Evolutionary conservation across 2,888 invertebrate species (phyloP).

Genomic region (Malthinus flaveolus): DNA sequence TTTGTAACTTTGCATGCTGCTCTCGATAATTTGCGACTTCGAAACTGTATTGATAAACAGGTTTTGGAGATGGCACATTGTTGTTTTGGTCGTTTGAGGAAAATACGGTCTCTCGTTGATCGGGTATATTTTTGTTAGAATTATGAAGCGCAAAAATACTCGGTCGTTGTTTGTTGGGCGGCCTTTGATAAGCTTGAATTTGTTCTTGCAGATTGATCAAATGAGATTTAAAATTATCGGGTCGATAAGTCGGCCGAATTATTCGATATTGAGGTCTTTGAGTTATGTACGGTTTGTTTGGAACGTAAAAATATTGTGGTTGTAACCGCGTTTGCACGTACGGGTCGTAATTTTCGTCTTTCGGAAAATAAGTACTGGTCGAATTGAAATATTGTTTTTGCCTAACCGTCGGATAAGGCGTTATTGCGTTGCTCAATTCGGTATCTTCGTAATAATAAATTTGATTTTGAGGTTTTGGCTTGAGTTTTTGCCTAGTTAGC

Average conservation of each 20-base stretch:
- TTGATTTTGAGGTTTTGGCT: constrained; percentile 58
- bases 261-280: constrained; percentile 44
- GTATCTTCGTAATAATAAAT: constrained; percentile 71
- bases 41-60: constrained; percentile 75
- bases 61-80: constrained; percentile 61
- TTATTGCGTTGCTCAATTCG: constrained; percentile 34
- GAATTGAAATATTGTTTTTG: constrained; percentile 31
- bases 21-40: constrained; percentile 62
- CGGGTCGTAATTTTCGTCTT: constrained; percentile 8
- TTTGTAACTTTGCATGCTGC: constrained; percentile 49
- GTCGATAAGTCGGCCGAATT: constrained; percentile 47
- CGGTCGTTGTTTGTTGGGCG: constrained; percentile 50
- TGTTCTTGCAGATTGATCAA: constrained; percentile 69
- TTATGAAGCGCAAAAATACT: constrained; percentile 1
- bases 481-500: constrained; percentile 37
- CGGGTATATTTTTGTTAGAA: not conserved
- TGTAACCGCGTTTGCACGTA: constrained; percentile 9
- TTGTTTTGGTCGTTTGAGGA: constrained; percentile 56
- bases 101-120: too few relatives aligned
- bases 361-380: constrained; percentile 38
- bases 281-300: constrained; percentile 38
- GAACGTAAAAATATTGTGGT: constrained; percentile 48
- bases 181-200: constrained; percentile 62
- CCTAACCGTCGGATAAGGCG: constrained; percentile 35
- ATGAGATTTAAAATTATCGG: constrained; percentile 66